A percentile compares a stretch with the other conserved stretches of the same genome.
Conservation (phyloP, 2,888 invertebrate species). For the Mylabris sibirica region DNA sequence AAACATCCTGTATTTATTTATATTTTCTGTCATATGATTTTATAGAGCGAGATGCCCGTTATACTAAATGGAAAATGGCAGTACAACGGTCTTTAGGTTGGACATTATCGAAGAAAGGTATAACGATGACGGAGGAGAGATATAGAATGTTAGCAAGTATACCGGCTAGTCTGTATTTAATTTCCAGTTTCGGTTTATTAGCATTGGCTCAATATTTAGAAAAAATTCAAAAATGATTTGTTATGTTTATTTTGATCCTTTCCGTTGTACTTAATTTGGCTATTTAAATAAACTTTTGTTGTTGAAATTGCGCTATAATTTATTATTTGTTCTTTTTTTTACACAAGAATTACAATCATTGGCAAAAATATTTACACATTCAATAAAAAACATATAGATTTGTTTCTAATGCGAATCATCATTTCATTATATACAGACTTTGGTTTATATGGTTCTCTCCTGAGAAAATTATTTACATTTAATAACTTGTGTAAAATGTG, state of each 20-base stretch:
- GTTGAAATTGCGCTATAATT: conserved; percentile 26
- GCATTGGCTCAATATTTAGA: conserved; percentile 60
- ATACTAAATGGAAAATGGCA: conserved; percentile 94
- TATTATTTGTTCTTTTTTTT: conserved; percentile 28
- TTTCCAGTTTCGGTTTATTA: conserved; percentile 75
- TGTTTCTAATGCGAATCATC: conserved; percentile 34
- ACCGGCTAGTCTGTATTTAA: conserved; percentile 77
- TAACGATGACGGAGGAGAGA: conserved; percentile 83
- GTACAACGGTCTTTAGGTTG: conserved; percentile 91
- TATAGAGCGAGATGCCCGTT: conserved; percentile 77
- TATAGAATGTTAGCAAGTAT: conserved; percentile 81
- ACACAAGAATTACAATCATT: conserved; percentile 41
- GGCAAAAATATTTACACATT: conserved; percentile 48
- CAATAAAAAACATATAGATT: conserved; percentile 48
- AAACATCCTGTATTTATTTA: too few species aligned
- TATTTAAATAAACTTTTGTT: not conserved
- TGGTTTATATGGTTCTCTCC: conserved; percentile 45
- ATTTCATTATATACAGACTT: conserved; percentile 47
- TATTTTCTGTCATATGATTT: conserved; percentile 25
- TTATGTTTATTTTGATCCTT: conserved; percentile 16
- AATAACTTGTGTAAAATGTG: conserved; percentile 6
- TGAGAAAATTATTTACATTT: conserved; percentile 46
- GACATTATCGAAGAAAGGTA: conserved; percentile 78
- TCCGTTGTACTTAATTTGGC: conserved; percentile 6
- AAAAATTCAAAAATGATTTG: conserved; percentile 18